Conservation (phyloP, 1,140 invertebrate genomes). For the Macrostomum lignano region DNA sequence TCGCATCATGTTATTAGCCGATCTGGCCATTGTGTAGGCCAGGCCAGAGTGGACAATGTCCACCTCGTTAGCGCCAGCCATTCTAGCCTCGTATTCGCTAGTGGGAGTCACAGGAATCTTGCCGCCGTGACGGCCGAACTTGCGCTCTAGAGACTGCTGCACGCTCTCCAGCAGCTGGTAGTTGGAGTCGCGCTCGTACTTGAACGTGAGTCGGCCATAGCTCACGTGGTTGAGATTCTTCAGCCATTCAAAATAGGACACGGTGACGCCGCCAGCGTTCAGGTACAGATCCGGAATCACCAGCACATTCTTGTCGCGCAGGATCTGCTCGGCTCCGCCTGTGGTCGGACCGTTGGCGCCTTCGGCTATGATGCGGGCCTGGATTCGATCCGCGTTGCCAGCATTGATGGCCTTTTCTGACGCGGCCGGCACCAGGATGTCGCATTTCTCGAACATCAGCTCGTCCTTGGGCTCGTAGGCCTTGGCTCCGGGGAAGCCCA, state of each 20-base stretch:
- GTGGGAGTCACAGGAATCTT: conserved; percentile 72
- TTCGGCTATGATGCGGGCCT: conserved; percentile 84
- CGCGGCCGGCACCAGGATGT: conserved; percentile 87
- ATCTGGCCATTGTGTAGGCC: conserved; percentile 95
- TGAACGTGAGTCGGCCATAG: conserved; percentile 88
- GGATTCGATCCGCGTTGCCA: conserved; percentile 60
- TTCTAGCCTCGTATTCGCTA: conserved; percentile 71
- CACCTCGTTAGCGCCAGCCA: conserved; percentile 85
- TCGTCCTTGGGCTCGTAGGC: conserved; percentile 41
- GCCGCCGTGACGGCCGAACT: conserved; percentile 72
- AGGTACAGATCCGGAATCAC: conserved; percentile 56
- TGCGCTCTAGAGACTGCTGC: conserved; percentile 80
- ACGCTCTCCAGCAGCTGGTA: conserved; percentile 86
- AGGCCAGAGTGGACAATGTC: conserved; percentile 97
- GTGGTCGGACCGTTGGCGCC: conserved; percentile 95
- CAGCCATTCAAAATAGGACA: conserved; percentile 98
- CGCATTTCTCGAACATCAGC: conserved; percentile 70
- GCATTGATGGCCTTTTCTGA: conserved; percentile 79
- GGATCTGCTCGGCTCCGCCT: conserved; percentile 73
- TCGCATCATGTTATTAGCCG: conserved; percentile 76
- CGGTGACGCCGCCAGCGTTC: conserved; percentile 94
- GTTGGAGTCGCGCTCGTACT: conserved; percentile 93
- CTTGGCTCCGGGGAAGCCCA: conserved; percentile 59
- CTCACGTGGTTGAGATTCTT: conserved; percentile 98
- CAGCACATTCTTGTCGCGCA: conserved; percentile 68